Evolutionary conservation across 2,888 invertebrate species (phyloP).

Genomic region (Harpalus rubripes): DNA sequence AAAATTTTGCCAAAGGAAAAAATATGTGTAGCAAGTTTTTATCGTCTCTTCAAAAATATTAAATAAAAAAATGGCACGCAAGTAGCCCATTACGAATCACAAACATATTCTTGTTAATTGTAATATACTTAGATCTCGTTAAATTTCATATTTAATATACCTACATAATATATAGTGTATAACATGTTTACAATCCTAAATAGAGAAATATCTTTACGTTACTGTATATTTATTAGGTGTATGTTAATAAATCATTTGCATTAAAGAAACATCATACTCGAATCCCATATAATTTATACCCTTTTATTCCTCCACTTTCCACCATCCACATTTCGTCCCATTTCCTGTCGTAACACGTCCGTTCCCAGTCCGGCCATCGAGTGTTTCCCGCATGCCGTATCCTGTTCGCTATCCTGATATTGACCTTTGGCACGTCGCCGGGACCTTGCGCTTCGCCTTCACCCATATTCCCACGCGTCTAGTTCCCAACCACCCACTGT

Average conservation of each 20-base stretch:
- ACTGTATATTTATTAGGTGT: no score
- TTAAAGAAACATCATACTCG: not conserved
- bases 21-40: no score
- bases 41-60: no score
- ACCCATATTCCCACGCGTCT: conserved; percentile 51
- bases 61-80: no score
- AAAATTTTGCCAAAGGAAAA: no score
- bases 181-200: no score
- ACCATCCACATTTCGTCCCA: not conserved
- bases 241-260: not conserved
- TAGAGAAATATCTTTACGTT: no score
- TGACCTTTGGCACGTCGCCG: conserved; percentile 62
- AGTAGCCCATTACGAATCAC: no score
- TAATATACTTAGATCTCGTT: no score
- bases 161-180: no score
- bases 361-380: not conserved
- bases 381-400: not conserved
- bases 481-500: not conserved
- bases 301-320: not conserved
- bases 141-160: no score
- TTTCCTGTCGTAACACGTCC: conserved; percentile 1
- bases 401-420: conserved; percentile 42
- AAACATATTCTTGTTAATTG: no score
- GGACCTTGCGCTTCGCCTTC: conserved; percentile 53
- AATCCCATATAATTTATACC: not conserved